Evolutionary conservation across 2,113 vertebrate genomes (phyloP).

Genomic region (Ivindomyrus marchei): DNA sequence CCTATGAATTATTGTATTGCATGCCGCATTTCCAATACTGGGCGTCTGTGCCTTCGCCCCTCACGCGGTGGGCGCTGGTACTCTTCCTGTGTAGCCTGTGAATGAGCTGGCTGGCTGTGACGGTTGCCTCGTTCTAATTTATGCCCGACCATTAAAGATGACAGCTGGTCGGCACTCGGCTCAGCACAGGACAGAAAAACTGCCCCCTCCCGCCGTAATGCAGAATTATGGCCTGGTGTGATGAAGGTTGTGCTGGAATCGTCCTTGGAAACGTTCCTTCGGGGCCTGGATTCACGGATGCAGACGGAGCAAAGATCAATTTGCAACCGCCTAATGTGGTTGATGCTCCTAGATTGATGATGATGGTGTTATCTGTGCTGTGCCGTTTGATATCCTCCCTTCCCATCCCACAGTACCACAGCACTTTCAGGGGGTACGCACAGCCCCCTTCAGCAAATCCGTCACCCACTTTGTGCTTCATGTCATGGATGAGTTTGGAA

Average conservation of each 20-base stretch:
- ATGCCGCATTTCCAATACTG: not conserved
- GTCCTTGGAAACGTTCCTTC: slow-evolving; percentile 23
- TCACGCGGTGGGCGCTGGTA: not conserved
- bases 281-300: not conserved
- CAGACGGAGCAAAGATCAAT: not conserved
- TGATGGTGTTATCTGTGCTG: not conserved
- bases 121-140: not conserved
- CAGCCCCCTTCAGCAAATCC: not conserved
- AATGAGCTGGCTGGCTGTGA: not conserved
- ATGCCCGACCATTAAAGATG: not conserved
- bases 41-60: not conserved
- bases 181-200: slow-evolving; percentile 11
- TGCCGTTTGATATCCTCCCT: not conserved
- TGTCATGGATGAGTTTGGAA: not conserved
- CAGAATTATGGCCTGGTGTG: slow-evolving; percentile 26
- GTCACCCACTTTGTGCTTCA: not conserved
- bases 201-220: slow-evolving; percentile 2
- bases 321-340: not conserved
- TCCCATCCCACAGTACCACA: not conserved
- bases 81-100: not conserved
- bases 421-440: not conserved
- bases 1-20: not conserved
- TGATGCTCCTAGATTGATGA: not conserved
- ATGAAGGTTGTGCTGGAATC: slow-evolving; percentile 17
- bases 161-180: slow-evolving; percentile 1